Evolutionary conservation across 1,140 invertebrate genomes (phyloP), one percentile per base, ranked within the genome.

Genomic region (Brachystomella parvula): DNA sequence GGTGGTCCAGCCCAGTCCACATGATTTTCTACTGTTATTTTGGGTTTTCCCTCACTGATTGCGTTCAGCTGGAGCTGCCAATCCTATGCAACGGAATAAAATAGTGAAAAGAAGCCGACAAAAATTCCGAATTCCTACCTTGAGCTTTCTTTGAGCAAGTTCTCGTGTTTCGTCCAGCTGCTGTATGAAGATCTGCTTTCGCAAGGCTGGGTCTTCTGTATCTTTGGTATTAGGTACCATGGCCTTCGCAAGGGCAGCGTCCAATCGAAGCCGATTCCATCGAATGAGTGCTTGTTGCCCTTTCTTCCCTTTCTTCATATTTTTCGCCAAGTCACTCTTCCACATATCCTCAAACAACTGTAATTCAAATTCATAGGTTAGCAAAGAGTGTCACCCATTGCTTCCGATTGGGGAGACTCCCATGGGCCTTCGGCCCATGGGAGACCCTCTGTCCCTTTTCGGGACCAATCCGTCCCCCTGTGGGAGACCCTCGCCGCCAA

Each of bases 1-100:
- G 94, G 93, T 2, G 90, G 87, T 1, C 81, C 65, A 12, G 29
- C 88, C 19, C 96, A 79, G 71, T 83, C 82, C 6, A 82, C 79
- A 28, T 79, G 68, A 72, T 83, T 83, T 71, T 81, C 80, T 2
- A 83, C 78, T 33, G 62, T 58, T 3, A 83, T 77, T 3, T 72
- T 69, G 0, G 78, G 76, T 2, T 75, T 75, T 31, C 81, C 77
- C 26, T 67, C 24, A 31, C 72, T 76, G 62, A 74, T 76, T 3
- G 77, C 28, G 67, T 83, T 83, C 21, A 83, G 75, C 26, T 78
- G 66, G 9, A 69, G 65, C 71, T 83, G 78, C 82, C 82, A 83
- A 3, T 75, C 73, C 69, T 72, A 44, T 17, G 61, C 31, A n/a
- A 63, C 58, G 12, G 58, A 56, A 63, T 33, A n/a, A n/a, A n/a